Evolutionary conservation across 2,113 vertebrate genomes (phyloP), one percentile per base, ranked within the genome.

Genomic region (Apeltes quadracus): DNA sequence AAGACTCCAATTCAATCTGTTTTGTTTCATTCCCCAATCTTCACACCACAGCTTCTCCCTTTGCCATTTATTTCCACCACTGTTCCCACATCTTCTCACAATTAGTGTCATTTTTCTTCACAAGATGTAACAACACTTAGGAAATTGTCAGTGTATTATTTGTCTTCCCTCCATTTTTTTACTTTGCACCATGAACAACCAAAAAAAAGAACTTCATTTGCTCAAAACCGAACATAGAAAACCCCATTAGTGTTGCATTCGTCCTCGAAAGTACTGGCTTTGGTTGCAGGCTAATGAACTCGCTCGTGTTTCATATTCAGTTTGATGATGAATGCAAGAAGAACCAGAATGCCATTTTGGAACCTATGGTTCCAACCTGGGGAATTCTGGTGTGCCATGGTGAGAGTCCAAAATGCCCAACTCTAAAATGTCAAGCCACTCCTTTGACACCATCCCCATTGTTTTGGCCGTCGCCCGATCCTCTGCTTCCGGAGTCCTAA

Each of bases 391-490:
- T 66, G 22, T 32, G 18, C 54, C 25, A 53, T 66, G 38, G 22
- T 65, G 48, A 64, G 62, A 78, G 76, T n/a, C n/a, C 12, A 61
- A 76, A 67, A 63, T 5, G 76, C 25, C 25, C 13, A 61, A 64
- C 54, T 75, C 48, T 51, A 76, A 71, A 81, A 76, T 85, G 72
- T 81, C 73, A 84, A 76, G 61, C 55, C 69, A 73, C 61, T 84
- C 79, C 78, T 87, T 77, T 68, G 67, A 74, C 66, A 59, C 65
- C 18, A 54, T 67, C 68, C 51, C 43, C 5, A 34, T 57, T 69
- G 51, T 78, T 78, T 61, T 63, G 69, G 55, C 71, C 59, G 43
- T 50, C 20, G 34, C 66, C 67, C 59, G 76, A 76, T 83, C 75
- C 22, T 76, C 51, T 25, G 43, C 78, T 77, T 48, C 38, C 66